Conservation (phyloP, 2,113 vertebrate species). For the Nothoprocta pentlandii region DNA sequence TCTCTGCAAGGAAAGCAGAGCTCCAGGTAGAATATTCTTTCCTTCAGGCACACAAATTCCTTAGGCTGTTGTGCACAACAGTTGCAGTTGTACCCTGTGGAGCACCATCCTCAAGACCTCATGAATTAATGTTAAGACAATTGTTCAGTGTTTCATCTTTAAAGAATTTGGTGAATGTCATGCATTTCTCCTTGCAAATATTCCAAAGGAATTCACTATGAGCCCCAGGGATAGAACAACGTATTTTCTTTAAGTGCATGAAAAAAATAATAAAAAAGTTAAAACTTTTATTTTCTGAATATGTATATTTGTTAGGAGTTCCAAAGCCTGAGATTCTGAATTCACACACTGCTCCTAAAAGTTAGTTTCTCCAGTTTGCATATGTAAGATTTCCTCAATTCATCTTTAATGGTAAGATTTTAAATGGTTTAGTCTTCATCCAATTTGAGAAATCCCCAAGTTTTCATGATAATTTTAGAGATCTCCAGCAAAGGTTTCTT, state of each 20-base stretch:
- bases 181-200: neutral
- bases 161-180: neutral
- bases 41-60: rapidly evolving
- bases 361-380: neutral
- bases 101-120: neutral
- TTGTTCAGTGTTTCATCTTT: neutral
- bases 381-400: neutral
- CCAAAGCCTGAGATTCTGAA: neutral
- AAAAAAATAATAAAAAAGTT: neutral
- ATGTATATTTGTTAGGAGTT: neutral
- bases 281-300: neutral
- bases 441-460: neutral
- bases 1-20: neutral
- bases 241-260: neutral
- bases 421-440: neutral
- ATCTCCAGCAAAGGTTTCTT: neutral
- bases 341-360: rapidly evolving
- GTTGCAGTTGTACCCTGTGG: rapidly evolving
- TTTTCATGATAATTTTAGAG: neutral
- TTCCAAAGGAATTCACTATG: neutral
- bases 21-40: neutral
- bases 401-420: neutral
- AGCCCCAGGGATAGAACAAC: neutral
- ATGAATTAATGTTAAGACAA: neutral
- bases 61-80: neutral